These are phyloP conservation scores for Oxyura jamaicensis DNA, from an alignment of 2,113 vertebrate species.

Conservation along the genomic window DNA sequence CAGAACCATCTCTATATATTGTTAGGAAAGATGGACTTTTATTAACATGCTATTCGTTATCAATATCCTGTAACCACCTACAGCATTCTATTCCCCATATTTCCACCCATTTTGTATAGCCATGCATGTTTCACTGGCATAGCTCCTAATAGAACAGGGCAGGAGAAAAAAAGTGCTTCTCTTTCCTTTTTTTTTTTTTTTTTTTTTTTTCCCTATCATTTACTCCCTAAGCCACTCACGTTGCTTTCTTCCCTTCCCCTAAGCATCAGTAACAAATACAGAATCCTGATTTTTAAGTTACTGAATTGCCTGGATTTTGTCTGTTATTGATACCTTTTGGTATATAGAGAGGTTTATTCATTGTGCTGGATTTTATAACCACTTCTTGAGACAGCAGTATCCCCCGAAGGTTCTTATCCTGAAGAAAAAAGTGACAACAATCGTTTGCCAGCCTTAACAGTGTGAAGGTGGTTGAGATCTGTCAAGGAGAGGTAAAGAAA, in stretches of 20 bases:
- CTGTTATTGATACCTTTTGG: not conserved
- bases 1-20: not conserved
- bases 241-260: not conserved
- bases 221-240: not conserved
- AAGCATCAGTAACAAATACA: not conserved
- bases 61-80: not conserved
- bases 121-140: not conserved
- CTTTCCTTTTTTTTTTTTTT: not conserved
- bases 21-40: not conserved
- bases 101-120: not conserved
- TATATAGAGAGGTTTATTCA: not conserved
- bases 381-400: not conserved
- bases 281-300: not conserved
- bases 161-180: not conserved
- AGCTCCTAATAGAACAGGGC: not conserved
- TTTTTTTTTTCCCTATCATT: not conserved
- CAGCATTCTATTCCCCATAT: not conserved
- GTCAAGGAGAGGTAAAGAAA: not conserved
- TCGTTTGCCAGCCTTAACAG: not conserved
- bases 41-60: not conserved
- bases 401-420: not conserved
- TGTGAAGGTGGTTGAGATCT: not conserved
- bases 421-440: not conserved
- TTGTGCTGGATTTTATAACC: not conserved
- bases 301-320: not conserved